Conservation (phyloP, 2,888 invertebrate genomes). For the Amphipyra tragopoginis region DNA sequence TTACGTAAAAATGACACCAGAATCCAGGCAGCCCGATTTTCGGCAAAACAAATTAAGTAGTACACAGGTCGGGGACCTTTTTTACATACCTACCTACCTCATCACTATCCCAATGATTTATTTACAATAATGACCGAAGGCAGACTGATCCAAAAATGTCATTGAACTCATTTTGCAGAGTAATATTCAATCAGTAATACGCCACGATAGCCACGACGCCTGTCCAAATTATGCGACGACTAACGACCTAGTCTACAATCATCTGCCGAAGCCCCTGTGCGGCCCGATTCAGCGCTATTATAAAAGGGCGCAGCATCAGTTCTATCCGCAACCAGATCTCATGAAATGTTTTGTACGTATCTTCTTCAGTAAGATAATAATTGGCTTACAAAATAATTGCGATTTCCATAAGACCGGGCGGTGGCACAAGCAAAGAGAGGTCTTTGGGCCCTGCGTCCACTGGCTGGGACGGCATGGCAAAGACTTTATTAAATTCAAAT, state of each 20-base stretch:
- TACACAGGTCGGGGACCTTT: slow-evolving; percentile 70
- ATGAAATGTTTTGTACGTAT: slow-evolving; percentile 82
- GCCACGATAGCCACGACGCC: slow-evolving; percentile 80
- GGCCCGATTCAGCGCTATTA: slow-evolving; percentile 81
- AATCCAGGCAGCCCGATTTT: slow-evolving; percentile 78
- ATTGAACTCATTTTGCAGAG: slow-evolving; percentile 70
- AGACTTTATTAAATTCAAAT: too few relatives aligned
- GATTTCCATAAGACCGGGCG: too few relatives aligned
- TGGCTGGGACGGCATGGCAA: too few relatives aligned
- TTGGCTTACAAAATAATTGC: too few relatives aligned
- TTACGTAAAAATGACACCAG: slow-evolving; percentile 74
- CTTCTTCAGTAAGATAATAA: background rate
- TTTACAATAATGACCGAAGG: too few relatives aligned
- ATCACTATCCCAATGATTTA: too few relatives aligned
- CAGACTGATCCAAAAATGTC: too few relatives aligned
- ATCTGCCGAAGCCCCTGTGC: slow-evolving; percentile 86
- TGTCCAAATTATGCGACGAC: slow-evolving; percentile 87
- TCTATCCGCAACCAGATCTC: slow-evolving; percentile 81
- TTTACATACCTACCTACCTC: background rate
- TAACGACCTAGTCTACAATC: slow-evolving; percentile 88
- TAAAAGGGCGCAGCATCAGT: slow-evolving; percentile 79
- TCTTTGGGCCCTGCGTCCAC: too few relatives aligned
- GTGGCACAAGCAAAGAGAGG: too few relatives aligned
- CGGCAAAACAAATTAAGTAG: slow-evolving; percentile 77
- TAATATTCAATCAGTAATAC: slow-evolving; percentile 74